These are phyloP conservation scores for Scaeva pyrastri DNA, from an alignment of 2,888 invertebrate species.

Conservation along the genomic window DNA sequence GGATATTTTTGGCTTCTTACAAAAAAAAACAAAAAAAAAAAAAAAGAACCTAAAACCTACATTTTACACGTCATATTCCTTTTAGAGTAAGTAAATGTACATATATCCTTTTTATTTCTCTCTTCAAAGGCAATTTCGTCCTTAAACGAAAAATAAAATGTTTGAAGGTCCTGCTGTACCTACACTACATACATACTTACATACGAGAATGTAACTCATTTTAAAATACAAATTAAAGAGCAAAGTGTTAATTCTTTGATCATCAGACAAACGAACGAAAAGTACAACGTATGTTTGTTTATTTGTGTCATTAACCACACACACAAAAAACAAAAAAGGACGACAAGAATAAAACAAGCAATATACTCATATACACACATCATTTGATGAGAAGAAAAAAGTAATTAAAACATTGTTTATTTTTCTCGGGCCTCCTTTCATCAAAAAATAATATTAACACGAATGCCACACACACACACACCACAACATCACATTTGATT, in stretches of 20 bases:
- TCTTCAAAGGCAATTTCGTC: conserved; percentile 6
- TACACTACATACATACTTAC: no score
- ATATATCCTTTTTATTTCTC: background rate
- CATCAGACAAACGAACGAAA: conserved; percentile 11
- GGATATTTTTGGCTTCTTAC: background rate
- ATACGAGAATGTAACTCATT: background rate
- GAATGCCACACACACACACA: conserved; percentile 4
- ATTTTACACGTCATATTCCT: conserved; percentile 13
- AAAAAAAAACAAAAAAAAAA: background rate
- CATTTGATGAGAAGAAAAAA: conserved; percentile 26
- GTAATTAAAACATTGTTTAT: conserved; percentile 73
- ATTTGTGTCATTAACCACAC: conserved; percentile 37
- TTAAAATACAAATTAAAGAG: background rate
- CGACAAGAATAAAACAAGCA: conserved; percentile 12
- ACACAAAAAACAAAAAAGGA: conserved; percentile 32
- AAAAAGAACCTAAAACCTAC: background rate
- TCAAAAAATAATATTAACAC: conserved; percentile 49
- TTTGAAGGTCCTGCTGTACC: no score
- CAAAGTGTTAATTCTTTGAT: conserved; percentile 42
- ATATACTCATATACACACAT: conserved; percentile 28
- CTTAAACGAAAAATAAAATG: conserved; percentile 20
- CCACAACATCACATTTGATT: background rate
- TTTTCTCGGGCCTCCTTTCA: conserved; percentile 56
- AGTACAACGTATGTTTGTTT: conserved; percentile 41
- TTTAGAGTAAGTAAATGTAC: background rate